Conservation (phyloP, 2,113 vertebrate genomes). For the Oryzias celebensis region DNA sequence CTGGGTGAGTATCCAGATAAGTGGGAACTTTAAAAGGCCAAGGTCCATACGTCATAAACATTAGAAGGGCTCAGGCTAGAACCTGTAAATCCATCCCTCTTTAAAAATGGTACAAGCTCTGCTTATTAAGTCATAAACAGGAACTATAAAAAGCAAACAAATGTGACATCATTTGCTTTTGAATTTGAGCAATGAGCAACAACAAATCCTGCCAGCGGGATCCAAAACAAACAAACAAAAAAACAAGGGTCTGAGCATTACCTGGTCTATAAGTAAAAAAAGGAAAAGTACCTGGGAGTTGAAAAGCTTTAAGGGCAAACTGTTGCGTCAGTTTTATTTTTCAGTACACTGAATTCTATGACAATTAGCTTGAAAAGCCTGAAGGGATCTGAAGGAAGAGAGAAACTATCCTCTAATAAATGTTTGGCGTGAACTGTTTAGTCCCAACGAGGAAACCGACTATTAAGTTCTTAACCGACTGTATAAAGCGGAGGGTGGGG, state of each 20-base stretch:
- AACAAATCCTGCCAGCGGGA: constrained; percentile 13
- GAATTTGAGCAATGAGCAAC: background rate
- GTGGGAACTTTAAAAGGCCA: constrained; percentile 39
- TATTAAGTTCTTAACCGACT: background rate
- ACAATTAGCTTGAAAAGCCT: too few species aligned
- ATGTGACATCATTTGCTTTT: background rate
- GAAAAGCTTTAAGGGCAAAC: too few species aligned
- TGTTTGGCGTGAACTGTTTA: background rate
- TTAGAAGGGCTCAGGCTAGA: constrained; percentile 16
- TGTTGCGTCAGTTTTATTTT: too few species aligned
- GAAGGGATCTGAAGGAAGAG: background rate
- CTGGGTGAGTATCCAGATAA: constrained; percentile 1
- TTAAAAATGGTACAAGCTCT: constrained; percentile 50
- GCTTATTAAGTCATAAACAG: constrained; percentile 37
- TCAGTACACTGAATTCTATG: too few species aligned
- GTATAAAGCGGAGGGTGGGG: background rate
- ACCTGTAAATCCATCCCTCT: constrained; percentile 20
- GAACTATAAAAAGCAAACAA: background rate
- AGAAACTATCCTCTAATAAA: background rate
- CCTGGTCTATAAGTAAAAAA: background rate
- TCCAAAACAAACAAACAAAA: constrained; percentile 1
- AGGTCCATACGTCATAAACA: constrained; percentile 58
- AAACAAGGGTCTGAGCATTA: background rate
- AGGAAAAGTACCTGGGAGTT: too few species aligned
- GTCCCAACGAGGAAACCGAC: background rate